phyloP scores from a whole-genome alignment of 1,140 invertebrate genomes.

The Stegodyphus dumicola region DNA sequence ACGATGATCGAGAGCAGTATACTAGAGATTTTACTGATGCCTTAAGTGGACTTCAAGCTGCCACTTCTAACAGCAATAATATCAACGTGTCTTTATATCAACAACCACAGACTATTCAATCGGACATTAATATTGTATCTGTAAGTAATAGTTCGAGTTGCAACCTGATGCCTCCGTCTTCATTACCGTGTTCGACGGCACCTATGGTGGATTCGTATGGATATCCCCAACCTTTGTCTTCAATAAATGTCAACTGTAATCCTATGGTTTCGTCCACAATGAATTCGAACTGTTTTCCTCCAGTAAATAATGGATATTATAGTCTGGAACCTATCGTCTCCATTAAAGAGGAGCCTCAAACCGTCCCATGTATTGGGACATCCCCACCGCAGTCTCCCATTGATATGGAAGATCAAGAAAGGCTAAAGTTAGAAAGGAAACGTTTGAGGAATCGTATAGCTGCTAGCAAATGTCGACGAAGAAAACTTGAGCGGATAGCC shows the following conservation, averaged over 20 bases:
- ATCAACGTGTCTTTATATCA: conserved; percentile 4
- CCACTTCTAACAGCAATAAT: conserved; percentile 11
- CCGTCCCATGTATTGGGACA: conserved; percentile 75
- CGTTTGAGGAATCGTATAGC: conserved; percentile 93
- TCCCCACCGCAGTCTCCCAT: conserved; percentile 80
- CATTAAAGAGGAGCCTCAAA: conserved; percentile 90
- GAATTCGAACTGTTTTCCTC: conserved; percentile 30
- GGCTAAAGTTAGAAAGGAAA: conserved; percentile 96
- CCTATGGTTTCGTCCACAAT: conserved; percentile 36
- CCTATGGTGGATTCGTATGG: conserved; percentile 36
- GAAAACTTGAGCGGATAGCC: conserved; percentile 95
- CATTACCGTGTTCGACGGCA: conserved; percentile 10
- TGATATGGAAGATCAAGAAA: conserved; percentile 95
- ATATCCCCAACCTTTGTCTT: conserved; percentile 23
- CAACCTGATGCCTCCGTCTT: conserved; percentile 15
- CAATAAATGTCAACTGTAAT: conserved; percentile 46
- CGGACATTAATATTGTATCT: conserved; percentile 14
- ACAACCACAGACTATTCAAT: conserved; percentile 21
- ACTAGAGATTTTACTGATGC: conserved; percentile 92
- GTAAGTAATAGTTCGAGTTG: conserved; percentile 5
- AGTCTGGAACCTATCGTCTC: conserved; percentile 64
- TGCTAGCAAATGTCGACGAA: conserved; percentile 92
- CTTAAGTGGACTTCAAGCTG: conserved; percentile 69
- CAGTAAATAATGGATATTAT: conserved; percentile 2
- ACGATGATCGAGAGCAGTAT: conserved; percentile 91